Base-by-base conservation (phyloP, 1,140 invertebrate genomes). In the Drosophila rufa region DNA sequence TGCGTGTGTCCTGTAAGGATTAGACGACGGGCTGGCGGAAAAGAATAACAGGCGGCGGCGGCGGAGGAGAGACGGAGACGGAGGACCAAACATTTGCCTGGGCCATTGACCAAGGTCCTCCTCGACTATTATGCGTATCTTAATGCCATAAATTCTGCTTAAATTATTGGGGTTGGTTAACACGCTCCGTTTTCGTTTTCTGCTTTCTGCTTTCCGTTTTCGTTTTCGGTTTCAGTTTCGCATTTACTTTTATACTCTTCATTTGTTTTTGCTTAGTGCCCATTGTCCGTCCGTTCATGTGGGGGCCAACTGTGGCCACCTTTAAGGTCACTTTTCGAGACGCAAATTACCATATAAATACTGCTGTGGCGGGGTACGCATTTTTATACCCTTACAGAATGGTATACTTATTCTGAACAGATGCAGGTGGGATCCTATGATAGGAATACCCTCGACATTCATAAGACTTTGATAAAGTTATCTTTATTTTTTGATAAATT, bases 81-180 rank as follows among this genome's bases (percentile, higher is more conserved):
- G 36, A 75, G 62, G 67, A 66, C 71, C 77, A 58, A 89, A 84
- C 79, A 87, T 87, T 86, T 82, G 75, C 83, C 62, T 79, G 60
- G 82, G 61, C 84, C 84, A 89, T 87, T 89, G 84, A 84, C 77
- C 84, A 84, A 65, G 76, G 65, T 55, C 48, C 46, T 60, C 78
- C 78, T 69, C 57, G 76, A 73, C 79, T 77, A 68, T 55, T 75
- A 70, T 84, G 83, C 83, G 84, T 89, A 87, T 87, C 85, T 85
- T 81, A 82, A 90, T 85, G 85, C 86, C 85, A 90, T 90, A 90
- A 90, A 90, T 90, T 91, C 79, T 85, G 86, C 86, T 90, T 90
- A 90, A 90, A 90, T 90, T 90, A 90, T 90, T 90, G 85, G 85
- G 82, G 85, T 90, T 90, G 85, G 69, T 79, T 90, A 90, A 89